Percentiles rank a stretch among this genome's conserved stretches.
These are phyloP conservation scores for Sprattus sprattus DNA, from an alignment of 2,113 vertebrate species.

Conservation along the genomic window DNA sequence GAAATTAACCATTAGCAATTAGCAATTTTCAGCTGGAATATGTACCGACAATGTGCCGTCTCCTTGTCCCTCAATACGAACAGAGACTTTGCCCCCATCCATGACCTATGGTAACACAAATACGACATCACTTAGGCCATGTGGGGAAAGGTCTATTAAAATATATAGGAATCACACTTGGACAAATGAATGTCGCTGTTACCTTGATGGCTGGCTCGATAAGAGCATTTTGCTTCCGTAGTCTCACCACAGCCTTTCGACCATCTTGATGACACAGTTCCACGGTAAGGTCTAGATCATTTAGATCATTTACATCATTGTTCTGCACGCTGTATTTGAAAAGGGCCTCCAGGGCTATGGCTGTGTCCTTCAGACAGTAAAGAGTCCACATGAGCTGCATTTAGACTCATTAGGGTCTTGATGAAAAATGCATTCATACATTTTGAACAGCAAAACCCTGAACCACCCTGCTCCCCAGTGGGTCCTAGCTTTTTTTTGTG, in stretches of 20 bases:
- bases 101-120: conserved; percentile 33
- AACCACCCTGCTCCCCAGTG: too few relatives aligned
- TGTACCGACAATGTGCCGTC: conserved; percentile 49
- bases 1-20: background rate
- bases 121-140: background rate
- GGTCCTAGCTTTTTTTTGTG: too few relatives aligned
- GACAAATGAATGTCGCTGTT: background rate
- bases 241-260: background rate
- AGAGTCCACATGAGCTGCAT: background rate
- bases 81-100: conserved; percentile 29
- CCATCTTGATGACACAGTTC: conserved; percentile 43
- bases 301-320: conserved; percentile 40
- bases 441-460: too few relatives aligned
- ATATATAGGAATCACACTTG: background rate
- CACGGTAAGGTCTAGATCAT: conserved; percentile 43
- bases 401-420: background rate
- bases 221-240: conserved; percentile 41
- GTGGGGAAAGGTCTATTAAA: background rate
- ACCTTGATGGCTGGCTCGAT: conserved; percentile 37
- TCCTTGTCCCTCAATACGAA: conserved; percentile 45
- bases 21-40: background rate
- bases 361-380: conserved; percentile 48
- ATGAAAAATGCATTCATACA: background rate
- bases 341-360: conserved; percentile 56
- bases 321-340: conserved; percentile 35